Base-by-base conservation (phyloP, 2,888 invertebrate genomes). In the Ormia ochracea region DNA sequence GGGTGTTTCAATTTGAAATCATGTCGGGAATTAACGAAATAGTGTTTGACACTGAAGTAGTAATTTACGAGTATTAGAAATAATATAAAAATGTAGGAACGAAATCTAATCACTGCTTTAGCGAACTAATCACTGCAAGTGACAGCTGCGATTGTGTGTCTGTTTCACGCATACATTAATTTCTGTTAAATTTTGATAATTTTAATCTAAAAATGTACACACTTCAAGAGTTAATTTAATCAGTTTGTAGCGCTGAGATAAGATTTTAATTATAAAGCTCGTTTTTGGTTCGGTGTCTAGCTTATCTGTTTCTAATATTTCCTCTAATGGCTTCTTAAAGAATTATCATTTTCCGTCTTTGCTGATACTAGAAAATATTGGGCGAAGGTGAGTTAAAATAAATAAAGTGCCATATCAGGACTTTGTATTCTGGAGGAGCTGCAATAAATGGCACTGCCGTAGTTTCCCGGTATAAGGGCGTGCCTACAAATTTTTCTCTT, bases 251-350 rank as follows among this genome's bases (percentile, higher is more conserved):
- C 31, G 52, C 5, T 9, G 14, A 14, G 65, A 65, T 65, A 65
- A 65, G 65, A 65, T 17, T 65, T 65, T 38, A 26, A 26, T 50
- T 38, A 50, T 38, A 26, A n/a, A 19, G 23, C 1, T n/a, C n/a
- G n/a, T 2, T 43, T 36, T 21, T 59, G 17, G 31, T 10, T 26
- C 26, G 7, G 23, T 1, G 23, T 12, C n/a, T 23, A n/a, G 2
- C 3, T 48, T 23, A n/a, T 48, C 17, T 17, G 2, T 31, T 52
- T 14, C 31, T 14, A 17, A 31, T 52, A 4, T 52, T 50, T 50
- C 14, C 4, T n/a, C 26, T 48, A n/a, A 23, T 48, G n/a, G 9
- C 6, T 50, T 50, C 14, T 14, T 4, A 7, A 3, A 1, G 1
- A 1, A 45, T 10, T 21, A n/a, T n/a, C n/a, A n/a, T n/a, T n/a